Conservation (phyloP, 2,113 vertebrate genomes). For the Phoenicopterus ruber region DNA sequence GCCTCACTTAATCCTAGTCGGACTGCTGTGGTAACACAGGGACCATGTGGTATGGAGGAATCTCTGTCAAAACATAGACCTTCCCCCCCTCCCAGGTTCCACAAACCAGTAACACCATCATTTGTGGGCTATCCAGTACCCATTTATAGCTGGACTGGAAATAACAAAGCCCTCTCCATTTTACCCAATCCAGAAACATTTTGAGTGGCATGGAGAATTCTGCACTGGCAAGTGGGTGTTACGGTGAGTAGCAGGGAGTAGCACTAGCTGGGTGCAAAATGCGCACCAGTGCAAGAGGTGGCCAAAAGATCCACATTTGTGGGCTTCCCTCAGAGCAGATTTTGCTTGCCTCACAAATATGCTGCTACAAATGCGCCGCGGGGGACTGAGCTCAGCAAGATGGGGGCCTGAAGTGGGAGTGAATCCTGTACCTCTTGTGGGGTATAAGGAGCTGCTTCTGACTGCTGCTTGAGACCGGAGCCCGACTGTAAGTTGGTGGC, state of each 20-base stretch:
- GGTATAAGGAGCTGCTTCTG: not conserved
- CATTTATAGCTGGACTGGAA: not conserved
- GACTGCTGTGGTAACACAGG: not conserved
- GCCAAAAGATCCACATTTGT: not conserved
- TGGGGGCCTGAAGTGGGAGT: not conserved
- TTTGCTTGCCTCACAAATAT: not conserved
- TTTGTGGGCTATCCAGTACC: not conserved
- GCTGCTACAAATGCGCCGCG: rapidly evolving
- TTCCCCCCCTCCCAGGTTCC: not conserved
- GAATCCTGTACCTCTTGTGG: not conserved
- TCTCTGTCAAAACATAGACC: not conserved
- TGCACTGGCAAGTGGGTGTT: rapidly evolving
- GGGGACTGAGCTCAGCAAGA: not conserved
- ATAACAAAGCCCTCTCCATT: not conserved
- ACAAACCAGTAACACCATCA: not conserved
- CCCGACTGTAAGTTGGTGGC: not conserved
- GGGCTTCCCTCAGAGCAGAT: not conserved
- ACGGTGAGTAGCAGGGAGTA: not conserved
- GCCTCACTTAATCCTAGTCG: not conserved
- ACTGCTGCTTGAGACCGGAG: not conserved
- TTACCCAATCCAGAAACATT: not conserved
- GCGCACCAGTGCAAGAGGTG: not conserved
- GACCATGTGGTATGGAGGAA: not conserved
- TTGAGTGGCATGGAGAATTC: not conserved
- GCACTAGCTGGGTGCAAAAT: not conserved